phyloP scores from a whole-genome alignment of 1,140 invertebrate genomes.

The Pemphigus obesinymphae region DNA sequence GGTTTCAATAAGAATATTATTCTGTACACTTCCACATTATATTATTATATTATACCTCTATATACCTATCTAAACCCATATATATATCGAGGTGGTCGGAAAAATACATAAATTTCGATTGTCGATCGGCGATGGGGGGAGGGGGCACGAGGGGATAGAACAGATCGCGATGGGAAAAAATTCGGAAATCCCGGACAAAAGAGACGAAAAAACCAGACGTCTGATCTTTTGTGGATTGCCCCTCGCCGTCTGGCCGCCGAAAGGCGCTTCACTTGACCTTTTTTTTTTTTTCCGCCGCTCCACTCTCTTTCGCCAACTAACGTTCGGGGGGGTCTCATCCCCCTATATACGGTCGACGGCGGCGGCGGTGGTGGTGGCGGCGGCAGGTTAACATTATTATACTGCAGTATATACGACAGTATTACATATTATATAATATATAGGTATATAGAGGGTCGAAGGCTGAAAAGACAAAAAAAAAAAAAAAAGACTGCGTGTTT shows the following conservation, averaged over 20 bases:
- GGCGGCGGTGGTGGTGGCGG: neutral
- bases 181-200: slow-evolving; percentile 30
- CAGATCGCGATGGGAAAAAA: slow-evolving; percentile 24
- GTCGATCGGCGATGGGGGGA: neutral
- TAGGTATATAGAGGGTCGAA: slow-evolving; percentile 4
- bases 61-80: neutral
- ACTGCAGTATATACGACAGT: neutral
- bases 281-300: slow-evolving; percentile 7
- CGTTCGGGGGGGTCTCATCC: slow-evolving; percentile 36
- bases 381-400: slow-evolving; percentile 40
- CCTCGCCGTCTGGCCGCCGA: slow-evolving; percentile 18
- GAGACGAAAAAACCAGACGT: slow-evolving; percentile 34
- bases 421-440: neutral
- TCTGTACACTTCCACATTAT: neutral
- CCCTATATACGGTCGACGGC: neutral
- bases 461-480: slow-evolving; percentile 25
- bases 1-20: neutral
- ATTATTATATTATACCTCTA: neutral
- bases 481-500: slow-evolving; percentile 30
- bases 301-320: neutral
- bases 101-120: slow-evolving; percentile 11
- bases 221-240: slow-evolving; percentile 40
- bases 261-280: slow-evolving; percentile 42
- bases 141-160: too few species aligned
- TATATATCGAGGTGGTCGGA: neutral